Base-by-base conservation (phyloP, 92 coral and sea anemone genomes). In the Epizoanthus fatuus region DNA sequence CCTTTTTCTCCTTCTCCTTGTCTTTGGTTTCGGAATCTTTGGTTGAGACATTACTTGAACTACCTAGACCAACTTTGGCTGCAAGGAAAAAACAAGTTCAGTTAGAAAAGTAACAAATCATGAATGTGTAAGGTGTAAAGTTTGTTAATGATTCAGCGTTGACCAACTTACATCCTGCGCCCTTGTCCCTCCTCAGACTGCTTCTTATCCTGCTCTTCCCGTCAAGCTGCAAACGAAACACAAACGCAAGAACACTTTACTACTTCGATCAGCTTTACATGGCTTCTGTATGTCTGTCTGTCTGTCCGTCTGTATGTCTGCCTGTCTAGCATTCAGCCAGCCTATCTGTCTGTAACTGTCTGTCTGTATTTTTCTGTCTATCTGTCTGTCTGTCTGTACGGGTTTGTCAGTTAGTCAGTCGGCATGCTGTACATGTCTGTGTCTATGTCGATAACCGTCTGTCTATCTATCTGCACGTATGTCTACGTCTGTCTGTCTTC, bases 201-300 rank as follows among this genome's bases (percentile, higher is more conserved):
- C 82, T 77, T 59, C 82, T 59, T 40, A 77, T 77, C 19, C 45
- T 77, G 32, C 70, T 60, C 70, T 77, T 77, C 69, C 82, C 63
- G 14, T 77, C 82, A 39, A 77, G 69, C 82, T 77, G 82, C 52
- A 58, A 58, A 25, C 10, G 44, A 20, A 4, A 6, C 5, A 42
- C 19, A 42, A 44, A 39, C 17, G 1, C 9, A 1, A 70, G 11
- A 44, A 44, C 10, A 47, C 13, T 44, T 16, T 5, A 5, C 19
- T 19, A 8, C 53, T 15, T 4, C 20, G 11, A 44, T 15, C 25
- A 8, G 3, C 20, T 42, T 37, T 40, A 47, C 9, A 47, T 2
- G 7, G 54, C 20, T 15, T 7, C n/a, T 7, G 20, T 20, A 5
- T 70, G 56, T 4, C 8, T 37, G 22, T 59, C 64, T 59, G 5